Evolutionary conservation across 1,140 invertebrate genomes (phyloP).

Genomic region (Oedothorax gibbosus): DNA sequence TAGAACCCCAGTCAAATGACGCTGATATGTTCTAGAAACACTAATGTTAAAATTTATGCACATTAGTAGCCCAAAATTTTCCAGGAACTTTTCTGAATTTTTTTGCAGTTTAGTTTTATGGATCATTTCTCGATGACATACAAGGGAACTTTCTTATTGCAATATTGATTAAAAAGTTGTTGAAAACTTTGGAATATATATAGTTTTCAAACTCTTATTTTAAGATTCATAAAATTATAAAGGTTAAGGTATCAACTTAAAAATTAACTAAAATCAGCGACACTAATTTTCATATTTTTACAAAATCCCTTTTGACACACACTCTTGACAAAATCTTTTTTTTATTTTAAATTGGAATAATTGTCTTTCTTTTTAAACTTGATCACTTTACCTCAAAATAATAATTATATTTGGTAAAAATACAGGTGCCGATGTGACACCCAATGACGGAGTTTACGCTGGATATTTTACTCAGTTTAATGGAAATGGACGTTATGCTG

Average conservation of each 20-base stretch:
- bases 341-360: neutral
- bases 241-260: neutral
- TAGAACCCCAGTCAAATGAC: no score
- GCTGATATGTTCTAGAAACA: no score
- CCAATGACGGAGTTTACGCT: slow-evolving; percentile 64
- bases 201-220: neutral
- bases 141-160: neutral
- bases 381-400: neutral
- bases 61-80: no score
- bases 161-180: neutral
- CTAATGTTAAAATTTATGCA: no score
- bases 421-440: slow-evolving; percentile 61
- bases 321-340: neutral
- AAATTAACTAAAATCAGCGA: neutral
- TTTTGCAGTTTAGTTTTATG: neutral
- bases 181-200: neutral
- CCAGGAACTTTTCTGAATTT: no score
- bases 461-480: slow-evolving; percentile 63
- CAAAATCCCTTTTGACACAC: no score
- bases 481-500: slow-evolving; percentile 61
- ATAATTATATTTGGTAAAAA: neutral
- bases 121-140: neutral
- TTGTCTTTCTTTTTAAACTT: neutral
- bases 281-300: no score
- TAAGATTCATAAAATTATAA: neutral